phyloP scores from a whole-genome alignment of 2,113 vertebrate species.

The Globicephala melas region DNA sequence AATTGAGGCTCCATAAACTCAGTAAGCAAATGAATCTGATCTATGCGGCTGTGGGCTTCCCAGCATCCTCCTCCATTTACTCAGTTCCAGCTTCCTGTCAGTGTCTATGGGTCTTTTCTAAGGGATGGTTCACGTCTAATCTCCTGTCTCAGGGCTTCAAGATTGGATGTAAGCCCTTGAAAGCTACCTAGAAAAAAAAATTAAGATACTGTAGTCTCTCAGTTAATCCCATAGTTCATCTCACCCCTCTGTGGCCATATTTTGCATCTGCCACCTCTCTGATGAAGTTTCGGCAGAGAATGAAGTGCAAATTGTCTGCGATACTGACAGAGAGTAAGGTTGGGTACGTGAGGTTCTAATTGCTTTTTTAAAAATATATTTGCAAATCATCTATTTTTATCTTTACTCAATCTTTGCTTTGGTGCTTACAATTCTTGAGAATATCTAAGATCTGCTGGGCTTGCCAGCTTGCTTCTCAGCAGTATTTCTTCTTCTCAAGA shows the following conservation, averaged over 20 bases:
- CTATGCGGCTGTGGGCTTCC: background rate
- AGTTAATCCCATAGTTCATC: background rate
- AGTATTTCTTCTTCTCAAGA: background rate
- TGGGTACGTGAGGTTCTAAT: background rate
- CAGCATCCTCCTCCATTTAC: background rate
- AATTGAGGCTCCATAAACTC: background rate
- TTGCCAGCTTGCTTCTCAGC: background rate
- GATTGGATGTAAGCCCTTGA: background rate
- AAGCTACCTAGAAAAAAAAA: background rate
- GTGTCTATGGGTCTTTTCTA: background rate
- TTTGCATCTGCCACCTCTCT: background rate
- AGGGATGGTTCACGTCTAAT: background rate
- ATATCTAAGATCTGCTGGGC: background rate
- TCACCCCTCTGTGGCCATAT: rapidly evolving
- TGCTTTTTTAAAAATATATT: background rate
- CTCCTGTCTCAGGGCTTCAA: background rate
- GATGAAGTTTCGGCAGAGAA: background rate
- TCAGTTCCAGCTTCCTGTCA: background rate
- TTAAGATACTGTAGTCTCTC: rapidly evolving
- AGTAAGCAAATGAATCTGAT: background rate
- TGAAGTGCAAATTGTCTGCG: background rate
- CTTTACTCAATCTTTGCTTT: background rate
- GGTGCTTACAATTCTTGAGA: background rate
- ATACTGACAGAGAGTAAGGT: background rate
- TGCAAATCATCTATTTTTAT: background rate